These are phyloP conservation scores for Nomia melanderi DNA, from an alignment of 1,140 invertebrate species.

Conservation along the genomic window DNA sequence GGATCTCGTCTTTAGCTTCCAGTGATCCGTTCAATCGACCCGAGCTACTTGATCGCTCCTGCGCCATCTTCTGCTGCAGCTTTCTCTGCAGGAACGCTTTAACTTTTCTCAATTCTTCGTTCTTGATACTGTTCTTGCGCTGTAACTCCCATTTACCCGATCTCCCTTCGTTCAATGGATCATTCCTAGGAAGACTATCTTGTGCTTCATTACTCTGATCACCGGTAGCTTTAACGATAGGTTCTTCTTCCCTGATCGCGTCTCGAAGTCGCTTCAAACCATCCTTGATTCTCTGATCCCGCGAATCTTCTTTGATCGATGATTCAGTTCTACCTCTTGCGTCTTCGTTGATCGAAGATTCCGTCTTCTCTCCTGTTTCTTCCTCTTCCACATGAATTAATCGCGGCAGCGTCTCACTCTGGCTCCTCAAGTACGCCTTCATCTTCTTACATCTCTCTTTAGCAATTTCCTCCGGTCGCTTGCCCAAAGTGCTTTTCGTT, in stretches of 20 bases:
- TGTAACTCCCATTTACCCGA: too few relatives aligned
- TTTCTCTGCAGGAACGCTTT: conserved; percentile 65
- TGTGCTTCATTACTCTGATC: too few relatives aligned
- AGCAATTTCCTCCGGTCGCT: conserved; percentile 58
- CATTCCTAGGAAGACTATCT: neutral
- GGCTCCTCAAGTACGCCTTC: conserved; percentile 63
- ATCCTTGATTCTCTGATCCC: neutral
- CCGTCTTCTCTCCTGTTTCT: neutral
- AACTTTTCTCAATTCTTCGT: conserved; percentile 60
- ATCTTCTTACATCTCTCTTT: conserved; percentile 64
- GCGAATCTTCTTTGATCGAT: neutral
- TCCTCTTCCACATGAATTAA: conserved; percentile 34
- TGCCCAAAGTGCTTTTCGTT: conserved; percentile 34
- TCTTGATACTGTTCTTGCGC: neutral
- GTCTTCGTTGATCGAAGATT: neutral
- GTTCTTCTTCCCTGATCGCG: neutral
- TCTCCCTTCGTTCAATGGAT: neutral
- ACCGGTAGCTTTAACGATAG: neutral
- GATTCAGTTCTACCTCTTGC: neutral
- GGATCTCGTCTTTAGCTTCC: conserved; percentile 25
- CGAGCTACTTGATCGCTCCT: conserved; percentile 35
- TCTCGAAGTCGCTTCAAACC: conserved; percentile 1
- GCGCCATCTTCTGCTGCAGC: conserved; percentile 66
- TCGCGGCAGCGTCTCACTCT: conserved; percentile 45
- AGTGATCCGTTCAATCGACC: neutral